Base-by-base conservation (phyloP, 2,888 invertebrate genomes). In the Lochmaea crataegi region DNA sequence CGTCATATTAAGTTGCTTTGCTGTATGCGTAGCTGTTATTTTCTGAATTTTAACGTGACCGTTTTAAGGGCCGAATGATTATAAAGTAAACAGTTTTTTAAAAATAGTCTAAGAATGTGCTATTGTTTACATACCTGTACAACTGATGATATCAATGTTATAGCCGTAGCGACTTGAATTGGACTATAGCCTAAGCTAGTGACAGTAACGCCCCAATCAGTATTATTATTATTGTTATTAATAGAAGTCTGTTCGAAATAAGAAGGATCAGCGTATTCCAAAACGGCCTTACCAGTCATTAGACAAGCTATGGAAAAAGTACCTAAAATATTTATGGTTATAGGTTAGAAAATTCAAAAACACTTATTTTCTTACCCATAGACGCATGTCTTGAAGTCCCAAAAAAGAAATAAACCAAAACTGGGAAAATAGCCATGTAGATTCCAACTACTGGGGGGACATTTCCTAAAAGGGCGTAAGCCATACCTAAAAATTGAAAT, bases 271-370 rank as follows among this genome's bases (percentile, higher is more conserved):
- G 84, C 84, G 65, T 86, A 79, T 74, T 82, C 83, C 67, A 89
- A 82, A 14, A 94, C 93, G 11, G 93, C 92, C 88, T 94, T 94
- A 67, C 96, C 96, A 6, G 95, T 92, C 96, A 98, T 97, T 74
- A 98, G 89, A 85, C 95, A 94, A 66, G 94, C 91, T 0, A 98
- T 94, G 11, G 97, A 96, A 87, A 95, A 94, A 0, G 94, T 94
- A 57, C 94, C 91, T 91, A 65, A 12, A 70, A 72, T 60, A 51
- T 11, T 11, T 58, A 3, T 12, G 16, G 32, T 1, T 38, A 7
- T 38, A 38, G 32, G 9, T 0, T 38, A 7, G 7, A 38, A 38
- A 38, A 38, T 38, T 7, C 32, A 38, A 7, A 38, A 1, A 32
- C 32, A 32, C 32, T 38, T 38, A 38, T 38, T 38, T 22, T 56